A percentile compares a stretch with the other conserved stretches of the same genome.
These are phyloP conservation scores for Orthonychiurus folsomi DNA, from an alignment of 2,888 invertebrate genomes.

Conservation along the genomic window DNA sequence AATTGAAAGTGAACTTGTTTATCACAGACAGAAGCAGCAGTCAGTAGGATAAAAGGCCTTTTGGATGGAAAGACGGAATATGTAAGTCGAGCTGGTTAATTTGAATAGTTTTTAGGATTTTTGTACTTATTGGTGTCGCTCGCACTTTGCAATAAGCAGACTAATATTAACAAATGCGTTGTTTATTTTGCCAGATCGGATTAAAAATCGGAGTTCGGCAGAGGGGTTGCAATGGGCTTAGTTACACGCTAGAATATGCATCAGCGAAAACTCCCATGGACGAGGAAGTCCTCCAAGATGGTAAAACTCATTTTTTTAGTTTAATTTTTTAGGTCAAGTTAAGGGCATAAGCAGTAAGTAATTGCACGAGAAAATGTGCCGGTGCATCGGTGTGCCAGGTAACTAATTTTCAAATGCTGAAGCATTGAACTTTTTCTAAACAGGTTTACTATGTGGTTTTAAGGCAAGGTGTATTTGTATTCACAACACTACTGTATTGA, in stretches of 20 bases:
- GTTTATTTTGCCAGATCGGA: conserved; percentile 55
- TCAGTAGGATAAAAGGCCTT: conserved; percentile 71
- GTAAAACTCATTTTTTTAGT: conserved; percentile 44
- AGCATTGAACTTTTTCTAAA: too few species aligned
- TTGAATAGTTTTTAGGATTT: too few species aligned
- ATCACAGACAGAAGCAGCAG: conserved; percentile 68
- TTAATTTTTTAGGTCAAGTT: too few species aligned
- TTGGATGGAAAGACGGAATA: conserved; percentile 64
- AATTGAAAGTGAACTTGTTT: conserved; percentile 3
- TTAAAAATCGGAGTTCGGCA: conserved; percentile 92
- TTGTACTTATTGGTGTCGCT: neutral
- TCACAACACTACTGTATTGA: too few species aligned
- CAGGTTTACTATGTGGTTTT: too few species aligned
- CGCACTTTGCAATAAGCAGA: conserved; percentile 2
- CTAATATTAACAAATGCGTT: neutral
- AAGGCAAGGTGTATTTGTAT: too few species aligned
- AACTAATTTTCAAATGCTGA: too few species aligned
- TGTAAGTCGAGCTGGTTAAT: too few species aligned
- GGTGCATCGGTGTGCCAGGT: too few species aligned
- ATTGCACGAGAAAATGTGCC: too few species aligned
- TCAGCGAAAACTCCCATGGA: conserved; percentile 83
- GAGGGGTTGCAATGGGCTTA: conserved; percentile 95
- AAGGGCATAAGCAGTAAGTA: too few species aligned
- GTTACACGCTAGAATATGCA: conserved; percentile 93
- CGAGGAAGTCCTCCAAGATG: conserved; percentile 94